Evolutionary conservation across 2,113 vertebrate species (phyloP).

Genomic region (Alces alces): DNA sequence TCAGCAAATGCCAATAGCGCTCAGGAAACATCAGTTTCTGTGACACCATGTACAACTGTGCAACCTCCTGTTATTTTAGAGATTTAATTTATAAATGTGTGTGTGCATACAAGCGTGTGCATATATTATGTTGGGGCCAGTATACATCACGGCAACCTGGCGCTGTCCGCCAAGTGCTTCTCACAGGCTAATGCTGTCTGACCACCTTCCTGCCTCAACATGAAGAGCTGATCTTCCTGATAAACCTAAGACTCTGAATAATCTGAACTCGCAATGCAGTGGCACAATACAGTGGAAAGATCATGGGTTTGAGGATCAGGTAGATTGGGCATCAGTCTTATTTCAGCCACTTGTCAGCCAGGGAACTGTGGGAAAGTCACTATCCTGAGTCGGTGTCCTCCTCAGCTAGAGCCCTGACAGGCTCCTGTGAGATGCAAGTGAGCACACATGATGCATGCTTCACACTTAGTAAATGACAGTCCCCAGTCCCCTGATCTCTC

Average conservation of each 20-base stretch:
- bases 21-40: background rate
- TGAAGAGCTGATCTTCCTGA: background rate
- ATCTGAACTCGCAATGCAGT: background rate
- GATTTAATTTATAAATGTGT: background rate
- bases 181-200: background rate
- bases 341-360: background rate
- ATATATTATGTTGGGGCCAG: background rate
- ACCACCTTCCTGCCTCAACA: background rate
- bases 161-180: background rate
- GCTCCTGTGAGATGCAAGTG: background rate
- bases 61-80: background rate
- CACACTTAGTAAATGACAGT: background rate
- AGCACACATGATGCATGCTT: background rate
- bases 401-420: background rate
- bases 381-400: background rate
- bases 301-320: background rate
- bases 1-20: background rate
- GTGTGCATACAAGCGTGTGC: fast-evolving
- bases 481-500: background rate
- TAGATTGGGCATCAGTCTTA: background rate
- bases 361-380: background rate
- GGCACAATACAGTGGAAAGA: background rate
- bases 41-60: background rate
- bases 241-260: background rate
- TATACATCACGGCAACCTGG: background rate